Conservation (phyloP, 2,113 vertebrate species). For the Eleginops maclovinus region DNA sequence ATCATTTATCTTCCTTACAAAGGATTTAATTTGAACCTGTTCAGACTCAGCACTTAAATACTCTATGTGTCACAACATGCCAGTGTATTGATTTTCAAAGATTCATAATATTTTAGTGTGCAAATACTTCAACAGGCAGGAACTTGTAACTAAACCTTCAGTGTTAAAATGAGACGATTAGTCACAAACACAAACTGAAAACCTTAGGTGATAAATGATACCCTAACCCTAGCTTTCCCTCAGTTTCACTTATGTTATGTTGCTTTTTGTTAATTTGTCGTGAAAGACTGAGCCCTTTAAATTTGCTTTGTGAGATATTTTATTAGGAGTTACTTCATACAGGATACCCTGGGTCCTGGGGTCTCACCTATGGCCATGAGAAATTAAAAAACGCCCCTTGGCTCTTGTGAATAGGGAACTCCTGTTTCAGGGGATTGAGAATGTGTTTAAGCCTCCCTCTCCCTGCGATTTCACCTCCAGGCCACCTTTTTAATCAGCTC, state of each 20-base stretch:
- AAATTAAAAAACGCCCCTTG: neutral
- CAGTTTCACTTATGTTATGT: neutral
- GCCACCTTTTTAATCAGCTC: slow-evolving; percentile 17
- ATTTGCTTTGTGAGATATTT: neutral
- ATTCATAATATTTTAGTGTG: neutral
- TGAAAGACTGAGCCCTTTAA: neutral
- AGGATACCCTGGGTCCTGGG: neutral
- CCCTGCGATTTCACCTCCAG: neutral
- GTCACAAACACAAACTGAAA: neutral
- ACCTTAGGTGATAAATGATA: neutral
- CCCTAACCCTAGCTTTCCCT: neutral
- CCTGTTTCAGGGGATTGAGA: neutral
- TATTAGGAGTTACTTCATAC: neutral
- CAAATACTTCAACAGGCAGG: neutral
- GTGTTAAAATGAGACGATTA: neutral
- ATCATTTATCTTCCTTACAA: neutral
- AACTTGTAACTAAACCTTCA: neutral
- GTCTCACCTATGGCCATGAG: neutral
- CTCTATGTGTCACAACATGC: neutral
- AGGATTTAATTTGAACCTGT: neutral
- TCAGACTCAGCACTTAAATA: neutral
- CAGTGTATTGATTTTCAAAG: neutral
- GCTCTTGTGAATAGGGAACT: neutral
- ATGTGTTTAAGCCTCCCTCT: slow-evolving; percentile 3
- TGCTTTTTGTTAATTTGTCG: neutral